Base-by-base conservation (phyloP, 2,888 invertebrate genomes). In the Drosophila koepferae region DNA sequence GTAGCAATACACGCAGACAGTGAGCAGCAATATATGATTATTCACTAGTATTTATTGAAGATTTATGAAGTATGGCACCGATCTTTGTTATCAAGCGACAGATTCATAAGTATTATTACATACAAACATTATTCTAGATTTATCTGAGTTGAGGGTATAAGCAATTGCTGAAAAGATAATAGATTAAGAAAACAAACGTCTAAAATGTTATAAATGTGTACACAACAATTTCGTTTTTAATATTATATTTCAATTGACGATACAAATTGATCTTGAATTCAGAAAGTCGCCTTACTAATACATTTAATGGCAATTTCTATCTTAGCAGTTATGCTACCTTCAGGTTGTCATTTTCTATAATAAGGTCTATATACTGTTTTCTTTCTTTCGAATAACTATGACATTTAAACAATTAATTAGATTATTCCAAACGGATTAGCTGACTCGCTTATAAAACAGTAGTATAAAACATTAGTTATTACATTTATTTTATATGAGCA, bases 211-310 rank as follows among this genome's bases (percentile, higher is more conserved):
- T n/a, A 23, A 34, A 43, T 53, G 77, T 76, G 49, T 77, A 69
- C 63, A 77, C 75, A 79, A 77, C 65, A 77, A 74, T 54, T 63
- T 58, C 41, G 23, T 31, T 58, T 75, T 79, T 65, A 66, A 68
- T 77, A 46, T 61, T 60, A 65, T 53, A 63, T 63, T 79, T 69
- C 60, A 77, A 77, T 77, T 77, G 77, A 77, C 77, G 74, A 63
- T 77, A 70, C 75, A 80, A 77, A 77, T 77, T 77, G 80, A 77
- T 56, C 65, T 74, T 66, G 65, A 54, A 36, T 69, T 79, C 54
- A 56, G 61, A 74, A 77, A 65, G 60, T 69, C 80, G 46, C 74
- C 54, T 58, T 59, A 40, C 60, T 56, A 80, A 36, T 79, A 48
- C 69, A 62, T 54, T n/a, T 36, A 63, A 40, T 58, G 48, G 16